Conservation (phyloP, 23 tunicate species). For the Trididemnum clinides region DNA sequence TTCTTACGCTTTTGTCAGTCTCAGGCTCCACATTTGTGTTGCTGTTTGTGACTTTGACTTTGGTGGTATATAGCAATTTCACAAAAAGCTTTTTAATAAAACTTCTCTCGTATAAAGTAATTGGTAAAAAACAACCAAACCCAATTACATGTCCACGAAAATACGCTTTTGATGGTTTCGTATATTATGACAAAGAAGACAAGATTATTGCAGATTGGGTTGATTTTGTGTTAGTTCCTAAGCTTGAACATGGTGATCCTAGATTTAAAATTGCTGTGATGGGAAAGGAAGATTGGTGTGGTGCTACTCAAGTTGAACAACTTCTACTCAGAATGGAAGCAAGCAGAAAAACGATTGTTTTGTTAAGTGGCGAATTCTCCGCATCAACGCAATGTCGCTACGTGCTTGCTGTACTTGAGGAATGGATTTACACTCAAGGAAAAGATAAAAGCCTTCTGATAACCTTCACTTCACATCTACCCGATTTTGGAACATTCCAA, state of each 20-base stretch:
- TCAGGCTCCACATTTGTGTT: background rate
- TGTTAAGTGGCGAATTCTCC: background rate
- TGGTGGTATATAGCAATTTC: too few species aligned
- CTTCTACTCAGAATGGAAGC: conserved; percentile 33
- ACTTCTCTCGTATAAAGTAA: too few species aligned
- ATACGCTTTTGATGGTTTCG: conserved; percentile 7
- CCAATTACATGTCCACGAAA: background rate
- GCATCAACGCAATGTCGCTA: conserved; percentile 6
- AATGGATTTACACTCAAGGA: background rate
- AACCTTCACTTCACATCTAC: too few species aligned
- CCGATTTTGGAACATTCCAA: too few species aligned
- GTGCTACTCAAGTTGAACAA: conserved; percentile 19
- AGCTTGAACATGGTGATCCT: background rate
- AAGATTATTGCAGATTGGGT: conserved; percentile 30
- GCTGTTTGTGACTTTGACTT: background rate
- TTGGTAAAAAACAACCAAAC: too few species aligned
- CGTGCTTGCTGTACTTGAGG: conserved; percentile 24
- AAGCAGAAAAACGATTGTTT: conserved; percentile 25
- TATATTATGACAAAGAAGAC: conserved; percentile 16
- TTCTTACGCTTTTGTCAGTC: background rate
- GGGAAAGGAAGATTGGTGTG: conserved; percentile 46
- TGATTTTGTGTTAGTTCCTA: conserved; percentile 12
- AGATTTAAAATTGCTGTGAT: background rate
- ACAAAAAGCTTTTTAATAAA: too few species aligned
- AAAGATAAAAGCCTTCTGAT: background rate